Conservation (phyloP, 2,113 vertebrate species). For the Dipodomys ordii region DNA sequence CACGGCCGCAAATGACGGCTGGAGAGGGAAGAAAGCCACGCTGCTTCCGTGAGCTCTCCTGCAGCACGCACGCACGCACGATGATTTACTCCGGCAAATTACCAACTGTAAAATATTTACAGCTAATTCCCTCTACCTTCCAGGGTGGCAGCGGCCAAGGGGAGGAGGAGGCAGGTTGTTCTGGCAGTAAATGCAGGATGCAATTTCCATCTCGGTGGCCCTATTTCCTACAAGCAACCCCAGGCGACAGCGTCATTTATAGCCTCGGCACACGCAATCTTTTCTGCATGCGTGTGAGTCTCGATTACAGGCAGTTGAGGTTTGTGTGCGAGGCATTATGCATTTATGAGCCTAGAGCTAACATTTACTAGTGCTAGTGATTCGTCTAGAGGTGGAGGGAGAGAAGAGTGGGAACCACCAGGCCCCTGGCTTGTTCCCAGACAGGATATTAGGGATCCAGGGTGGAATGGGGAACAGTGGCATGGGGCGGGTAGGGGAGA, state of each 20-base stretch:
- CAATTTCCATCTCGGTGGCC: constrained; percentile 54
- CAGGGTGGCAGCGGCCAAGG: constrained; percentile 3
- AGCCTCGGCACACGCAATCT: neutral
- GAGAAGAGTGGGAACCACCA: neutral
- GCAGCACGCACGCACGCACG: constrained; percentile 23
- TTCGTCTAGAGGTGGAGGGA: neutral
- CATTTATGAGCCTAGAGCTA: constrained; percentile 69
- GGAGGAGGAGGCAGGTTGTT: constrained; percentile 21
- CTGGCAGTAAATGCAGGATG: constrained; percentile 19
- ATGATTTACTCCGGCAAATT: constrained; percentile 73
- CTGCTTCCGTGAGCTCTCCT: neutral
- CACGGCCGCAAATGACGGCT: constrained; percentile 36
- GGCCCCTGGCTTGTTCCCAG: neutral
- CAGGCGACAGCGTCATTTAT: constrained; percentile 54
- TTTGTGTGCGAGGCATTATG: constrained; percentile 62
- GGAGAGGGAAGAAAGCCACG: neutral
- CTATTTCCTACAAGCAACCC: constrained; percentile 32
- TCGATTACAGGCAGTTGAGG: constrained; percentile 54
- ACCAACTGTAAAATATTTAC: constrained; percentile 75
- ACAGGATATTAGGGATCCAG: neutral
- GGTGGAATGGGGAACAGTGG: neutral
- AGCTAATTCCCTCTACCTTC: constrained; percentile 64
- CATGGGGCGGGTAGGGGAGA: neutral
- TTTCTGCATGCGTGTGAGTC: neutral
- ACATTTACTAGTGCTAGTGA: constrained; percentile 58